These are phyloP conservation scores for Cryptoprocta ferox DNA, from an alignment of 2,797 vertebrate species.

Conservation along the genomic window DNA sequence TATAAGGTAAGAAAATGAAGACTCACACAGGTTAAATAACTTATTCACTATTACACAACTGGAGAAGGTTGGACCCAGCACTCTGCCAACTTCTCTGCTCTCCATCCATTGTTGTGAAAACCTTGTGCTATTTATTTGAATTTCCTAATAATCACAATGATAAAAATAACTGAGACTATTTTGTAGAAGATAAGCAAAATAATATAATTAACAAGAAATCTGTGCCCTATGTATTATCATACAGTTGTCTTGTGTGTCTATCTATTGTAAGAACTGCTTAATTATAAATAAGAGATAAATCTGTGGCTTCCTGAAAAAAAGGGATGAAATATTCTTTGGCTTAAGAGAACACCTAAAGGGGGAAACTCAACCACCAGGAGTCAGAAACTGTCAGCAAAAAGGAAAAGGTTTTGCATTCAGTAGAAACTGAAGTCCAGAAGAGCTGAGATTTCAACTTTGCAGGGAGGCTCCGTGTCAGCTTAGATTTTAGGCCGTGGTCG, in stretches of 20 bases:
- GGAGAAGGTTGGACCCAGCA: background rate
- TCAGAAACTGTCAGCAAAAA: background rate
- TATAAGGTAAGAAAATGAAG: background rate
- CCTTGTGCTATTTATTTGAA: background rate
- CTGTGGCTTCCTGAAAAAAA: slow-evolving; percentile 44
- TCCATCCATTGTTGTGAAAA: background rate
- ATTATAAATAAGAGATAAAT: slow-evolving; percentile 22
- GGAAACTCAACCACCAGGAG: background rate
- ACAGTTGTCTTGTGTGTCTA: background rate
- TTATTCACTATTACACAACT: background rate
- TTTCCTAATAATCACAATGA: slow-evolving; percentile 35
- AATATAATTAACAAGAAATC: slow-evolving; percentile 3
- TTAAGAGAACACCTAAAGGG: slow-evolving; percentile 15
- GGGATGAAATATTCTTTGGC: background rate
- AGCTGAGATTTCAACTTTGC: background rate
- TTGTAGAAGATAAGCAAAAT: background rate
- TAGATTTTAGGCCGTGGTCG: background rate
- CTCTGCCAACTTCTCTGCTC: background rate
- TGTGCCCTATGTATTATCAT: background rate
- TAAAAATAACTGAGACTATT: background rate
- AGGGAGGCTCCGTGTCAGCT: background rate
- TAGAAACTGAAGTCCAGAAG: background rate
- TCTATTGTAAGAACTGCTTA: background rate
- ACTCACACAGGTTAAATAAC: background rate
- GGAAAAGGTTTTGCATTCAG: background rate